Conservation (phyloP, 1,140 invertebrate species). For the Campodea augens region DNA sequence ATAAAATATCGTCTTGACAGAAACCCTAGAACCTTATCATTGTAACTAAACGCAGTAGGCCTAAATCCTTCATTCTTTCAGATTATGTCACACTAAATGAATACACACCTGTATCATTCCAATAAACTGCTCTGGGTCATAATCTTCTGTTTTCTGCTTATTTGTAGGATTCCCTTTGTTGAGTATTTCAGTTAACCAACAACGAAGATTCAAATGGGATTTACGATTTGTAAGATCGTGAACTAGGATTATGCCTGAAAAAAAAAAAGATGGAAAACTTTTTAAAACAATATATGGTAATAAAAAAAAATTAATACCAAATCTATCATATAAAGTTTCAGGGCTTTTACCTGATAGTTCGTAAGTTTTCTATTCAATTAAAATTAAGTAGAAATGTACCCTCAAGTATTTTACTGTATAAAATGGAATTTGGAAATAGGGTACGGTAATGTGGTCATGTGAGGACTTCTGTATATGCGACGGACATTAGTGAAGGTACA, state of each 20-base stretch:
- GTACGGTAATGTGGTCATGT: no score
- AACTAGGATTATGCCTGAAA: conserved; percentile 71
- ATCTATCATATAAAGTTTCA: no score
- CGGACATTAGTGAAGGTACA: no score
- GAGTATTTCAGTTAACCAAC: conserved; percentile 82
- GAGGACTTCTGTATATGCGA: no score
- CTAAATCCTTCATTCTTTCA: no score
- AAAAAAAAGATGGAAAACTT: no score
- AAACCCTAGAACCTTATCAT: no score
- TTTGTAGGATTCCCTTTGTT: conserved; percentile 43
- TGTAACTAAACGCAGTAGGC: no score
- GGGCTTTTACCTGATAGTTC: no score
- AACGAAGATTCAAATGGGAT: conserved; percentile 77
- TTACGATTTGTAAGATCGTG: conserved; percentile 93
- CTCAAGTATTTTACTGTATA: neutral
- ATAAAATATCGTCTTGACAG: no score
- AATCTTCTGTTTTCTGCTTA: conserved; percentile 34
- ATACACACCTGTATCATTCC: conserved; percentile 43
- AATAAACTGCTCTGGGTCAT: conserved; percentile 81
- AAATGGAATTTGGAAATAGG: conserved; percentile 1
- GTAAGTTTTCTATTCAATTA: no score
- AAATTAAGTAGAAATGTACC: conserved; percentile 7
- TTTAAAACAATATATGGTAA: neutral
- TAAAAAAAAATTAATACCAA: conserved; percentile 13
- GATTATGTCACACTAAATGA: no score